Percentiles rank a stretch among this genome's conserved stretches.
Conservation (phyloP, 2,888 invertebrate species). For the Petrolisthes cinctipes region DNA sequence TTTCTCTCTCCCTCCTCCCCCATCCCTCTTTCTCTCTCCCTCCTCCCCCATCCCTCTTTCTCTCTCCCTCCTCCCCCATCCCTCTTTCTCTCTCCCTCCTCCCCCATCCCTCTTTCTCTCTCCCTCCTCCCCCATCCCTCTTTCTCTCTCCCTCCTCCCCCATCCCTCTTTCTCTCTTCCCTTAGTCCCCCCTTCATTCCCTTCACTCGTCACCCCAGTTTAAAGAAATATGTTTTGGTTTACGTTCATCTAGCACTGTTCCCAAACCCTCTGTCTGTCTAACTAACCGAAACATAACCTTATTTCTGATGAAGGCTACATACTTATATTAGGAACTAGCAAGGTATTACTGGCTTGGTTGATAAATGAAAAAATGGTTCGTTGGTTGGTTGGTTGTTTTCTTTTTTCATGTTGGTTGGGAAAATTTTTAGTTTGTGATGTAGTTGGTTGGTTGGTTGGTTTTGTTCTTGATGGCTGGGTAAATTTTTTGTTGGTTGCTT, state of each 20-base stretch:
- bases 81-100: neutral
- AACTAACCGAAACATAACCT: too few species aligned
- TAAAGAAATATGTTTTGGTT: too few species aligned
- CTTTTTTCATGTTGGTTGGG: neutral
- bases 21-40: neutral
- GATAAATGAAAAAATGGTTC: neutral
- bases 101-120: too few species aligned
- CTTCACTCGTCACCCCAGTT: too few species aligned
- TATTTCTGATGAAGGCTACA: too few species aligned
- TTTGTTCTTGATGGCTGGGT: neutral
- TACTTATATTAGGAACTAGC: neutral
- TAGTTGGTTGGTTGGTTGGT: neutral
- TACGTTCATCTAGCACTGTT: too few species aligned
- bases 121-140: neutral
- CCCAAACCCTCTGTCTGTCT: too few species aligned
- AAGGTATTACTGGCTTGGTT: neutral
- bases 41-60: neutral
- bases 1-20: neutral
- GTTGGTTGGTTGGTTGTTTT: neutral
- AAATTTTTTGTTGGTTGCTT: neutral
- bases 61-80: conserved; percentile 12
- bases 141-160: too few species aligned
- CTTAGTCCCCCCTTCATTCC: conserved; percentile 6
- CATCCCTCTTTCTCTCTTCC: neutral
- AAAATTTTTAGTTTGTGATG: neutral